phyloP scores from a whole-genome alignment of 2,113 vertebrate genomes.

The Nibea coibor region DNA sequence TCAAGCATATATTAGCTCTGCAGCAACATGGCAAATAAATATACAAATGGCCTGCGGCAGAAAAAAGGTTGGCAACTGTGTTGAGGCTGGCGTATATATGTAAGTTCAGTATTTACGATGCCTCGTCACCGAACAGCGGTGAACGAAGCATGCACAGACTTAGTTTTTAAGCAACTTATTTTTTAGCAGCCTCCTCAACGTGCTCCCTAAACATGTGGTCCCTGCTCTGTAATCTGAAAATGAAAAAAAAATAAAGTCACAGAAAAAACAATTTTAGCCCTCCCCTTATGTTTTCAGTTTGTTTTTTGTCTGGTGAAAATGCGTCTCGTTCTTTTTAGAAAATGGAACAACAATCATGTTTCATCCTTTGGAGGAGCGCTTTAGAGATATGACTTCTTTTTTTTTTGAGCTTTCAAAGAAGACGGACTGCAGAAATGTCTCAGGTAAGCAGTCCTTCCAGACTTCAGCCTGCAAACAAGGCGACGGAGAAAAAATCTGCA shows the following conservation, averaged over 20 bases:
- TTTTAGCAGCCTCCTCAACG: neutral
- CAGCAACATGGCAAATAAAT: neutral
- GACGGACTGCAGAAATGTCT: slow-evolving; percentile 10
- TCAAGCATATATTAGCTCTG: neutral
- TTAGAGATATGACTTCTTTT: neutral
- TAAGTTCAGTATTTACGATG: neutral
- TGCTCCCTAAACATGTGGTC: neutral
- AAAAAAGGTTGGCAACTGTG: neutral
- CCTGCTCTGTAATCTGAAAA: neutral
- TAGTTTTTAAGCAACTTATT: neutral
- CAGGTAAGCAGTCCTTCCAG: neutral
- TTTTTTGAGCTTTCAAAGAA: neutral
- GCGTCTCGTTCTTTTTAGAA: neutral
- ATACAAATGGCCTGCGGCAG: neutral
- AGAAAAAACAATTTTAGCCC: slow-evolving; percentile 1
- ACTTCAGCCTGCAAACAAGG: neutral
- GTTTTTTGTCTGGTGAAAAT: slow-evolving; percentile 28
- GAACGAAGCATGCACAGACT: neutral
- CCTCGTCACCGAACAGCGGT: neutral
- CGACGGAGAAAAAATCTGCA: neutral
- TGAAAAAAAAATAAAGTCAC: neutral
- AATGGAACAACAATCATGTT: slow-evolving; percentile 26
- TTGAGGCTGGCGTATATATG: too few relatives aligned
- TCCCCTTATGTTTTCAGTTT: neutral
- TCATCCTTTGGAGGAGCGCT: slow-evolving; percentile 3